Conservation (phyloP, 2,113 vertebrate genomes). For the Peromyscus polionotus region DNA sequence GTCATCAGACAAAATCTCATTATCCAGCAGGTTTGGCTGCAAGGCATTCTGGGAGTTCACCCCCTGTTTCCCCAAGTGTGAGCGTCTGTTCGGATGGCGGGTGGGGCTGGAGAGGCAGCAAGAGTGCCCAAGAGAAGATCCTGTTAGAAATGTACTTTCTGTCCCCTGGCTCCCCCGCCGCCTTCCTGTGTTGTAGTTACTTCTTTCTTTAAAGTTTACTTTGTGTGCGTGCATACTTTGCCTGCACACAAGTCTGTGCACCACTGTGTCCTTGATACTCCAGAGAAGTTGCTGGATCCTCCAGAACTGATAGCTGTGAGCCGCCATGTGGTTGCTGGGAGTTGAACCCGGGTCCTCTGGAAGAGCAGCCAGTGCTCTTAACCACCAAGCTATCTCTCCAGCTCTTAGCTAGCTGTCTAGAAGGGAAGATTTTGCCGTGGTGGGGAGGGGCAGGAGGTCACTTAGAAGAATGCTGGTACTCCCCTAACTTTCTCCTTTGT, state of each 20-base stretch:
- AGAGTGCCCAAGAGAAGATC: neutral
- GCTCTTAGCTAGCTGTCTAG: neutral
- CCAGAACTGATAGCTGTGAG: neutral
- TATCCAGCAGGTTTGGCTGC: neutral
- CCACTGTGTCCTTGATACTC: neutral
- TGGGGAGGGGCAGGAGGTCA: neutral
- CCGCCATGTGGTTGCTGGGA: neutral
- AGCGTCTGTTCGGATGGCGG: neutral
- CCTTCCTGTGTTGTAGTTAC: neutral
- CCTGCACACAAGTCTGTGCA: neutral
- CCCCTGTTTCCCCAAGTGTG: neutral
- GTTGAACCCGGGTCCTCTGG: neutral
- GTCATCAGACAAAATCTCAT: neutral
- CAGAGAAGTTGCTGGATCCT: neutral
- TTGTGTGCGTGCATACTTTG: neutral
- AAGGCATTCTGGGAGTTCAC: conserved; percentile 12
- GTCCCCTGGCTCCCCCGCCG: neutral
- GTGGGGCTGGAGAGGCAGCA: neutral
- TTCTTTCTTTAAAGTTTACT: neutral
- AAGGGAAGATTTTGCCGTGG: neutral
- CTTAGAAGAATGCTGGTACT: neutral
- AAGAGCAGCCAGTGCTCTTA: neutral
- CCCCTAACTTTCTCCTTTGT: neutral
- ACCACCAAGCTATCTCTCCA: neutral
- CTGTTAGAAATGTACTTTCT: neutral